Evolutionary conservation across 1,140 invertebrate species (phyloP), one percentile per base, ranked within the genome.

Genomic region (Danaus plexippus): DNA sequence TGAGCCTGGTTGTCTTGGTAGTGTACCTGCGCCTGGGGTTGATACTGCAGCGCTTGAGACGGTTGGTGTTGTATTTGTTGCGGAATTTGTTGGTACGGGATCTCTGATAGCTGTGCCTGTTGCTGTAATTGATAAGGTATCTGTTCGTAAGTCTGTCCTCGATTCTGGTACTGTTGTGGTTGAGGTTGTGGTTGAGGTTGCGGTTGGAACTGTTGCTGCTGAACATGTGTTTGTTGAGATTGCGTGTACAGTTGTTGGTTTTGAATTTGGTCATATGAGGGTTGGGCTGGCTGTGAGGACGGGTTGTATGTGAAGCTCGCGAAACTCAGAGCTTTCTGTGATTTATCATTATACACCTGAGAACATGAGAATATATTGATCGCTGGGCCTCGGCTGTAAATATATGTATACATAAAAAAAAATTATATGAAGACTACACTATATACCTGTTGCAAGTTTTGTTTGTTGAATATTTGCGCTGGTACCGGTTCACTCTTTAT

Each of bases 291-390:
- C 49, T 59, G 22, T 32, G 22, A 32, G 22, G 22, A 32, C 22
- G 66, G 54, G 50, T 59, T 69, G 52, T 74, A 66, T 2, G 71
- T 66, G 62, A 73, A 79, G 18, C 66, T 79, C 6, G 77, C 70
- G 61, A 73, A 80, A 61, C 77, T 80, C 0, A 73, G 54, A 11
- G 79, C 72, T 18, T 71, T 70, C 61, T 78, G 74, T 9, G 60
- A 64, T 22, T 75, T 64, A 13, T 57, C 67, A 47, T 62, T 67
- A 13, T 67, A 73, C 7, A 52, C 47, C 79, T 82, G 22, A 8
- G 7, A 32, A 32, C 1, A 32, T 32, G 2, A 32, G 22, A 32
- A 32, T 32, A 32, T 32, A 32, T 6, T 32, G 22, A 32, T 32
- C 22, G 7, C 22, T 32, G 22, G 22, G 2, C 22, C 4, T 32